phyloP scores from a whole-genome alignment of 2,113 vertebrate species.

The Antigone vipio region DNA sequence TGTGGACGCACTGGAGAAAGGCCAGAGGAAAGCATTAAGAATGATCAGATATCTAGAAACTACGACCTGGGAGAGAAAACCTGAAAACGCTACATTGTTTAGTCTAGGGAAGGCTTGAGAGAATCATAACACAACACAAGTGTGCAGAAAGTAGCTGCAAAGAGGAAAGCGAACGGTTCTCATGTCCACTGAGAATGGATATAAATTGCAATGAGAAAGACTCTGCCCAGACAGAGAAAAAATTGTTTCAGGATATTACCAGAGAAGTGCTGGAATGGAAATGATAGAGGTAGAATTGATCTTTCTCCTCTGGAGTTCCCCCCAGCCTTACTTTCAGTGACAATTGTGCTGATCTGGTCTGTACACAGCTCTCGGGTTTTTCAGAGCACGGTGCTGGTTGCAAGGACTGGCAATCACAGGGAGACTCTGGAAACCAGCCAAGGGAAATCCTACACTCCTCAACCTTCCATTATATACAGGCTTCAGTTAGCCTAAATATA shows the following conservation, averaged over 20 bases:
- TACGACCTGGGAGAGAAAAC: not conserved
- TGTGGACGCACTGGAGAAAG: not conserved
- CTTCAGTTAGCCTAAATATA: not conserved
- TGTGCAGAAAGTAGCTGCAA: not conserved
- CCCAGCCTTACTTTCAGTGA: not conserved
- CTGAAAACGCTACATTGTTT: not conserved
- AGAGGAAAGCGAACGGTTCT: not conserved
- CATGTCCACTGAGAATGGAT: fast-evolving
- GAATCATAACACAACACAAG: not conserved
- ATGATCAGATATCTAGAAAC: not conserved
- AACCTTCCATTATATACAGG: not conserved
- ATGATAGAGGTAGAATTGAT: not conserved
- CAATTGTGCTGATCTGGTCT: not conserved
- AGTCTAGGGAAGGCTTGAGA: not conserved
- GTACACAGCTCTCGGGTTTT: fast-evolving
- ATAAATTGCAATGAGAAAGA: not conserved
- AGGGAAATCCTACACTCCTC: not conserved
- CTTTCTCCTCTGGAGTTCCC: not conserved
- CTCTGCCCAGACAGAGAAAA: not conserved
- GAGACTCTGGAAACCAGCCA: not conserved
- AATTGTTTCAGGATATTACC: not conserved
- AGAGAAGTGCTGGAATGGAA: not conserved
- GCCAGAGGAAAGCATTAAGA: not conserved
- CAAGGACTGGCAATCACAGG: not conserved
- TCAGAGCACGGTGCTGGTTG: not conserved